phyloP scores from a whole-genome alignment of 2,113 vertebrate genomes.

The Rhegmatorhina hoffmannsi region DNA sequence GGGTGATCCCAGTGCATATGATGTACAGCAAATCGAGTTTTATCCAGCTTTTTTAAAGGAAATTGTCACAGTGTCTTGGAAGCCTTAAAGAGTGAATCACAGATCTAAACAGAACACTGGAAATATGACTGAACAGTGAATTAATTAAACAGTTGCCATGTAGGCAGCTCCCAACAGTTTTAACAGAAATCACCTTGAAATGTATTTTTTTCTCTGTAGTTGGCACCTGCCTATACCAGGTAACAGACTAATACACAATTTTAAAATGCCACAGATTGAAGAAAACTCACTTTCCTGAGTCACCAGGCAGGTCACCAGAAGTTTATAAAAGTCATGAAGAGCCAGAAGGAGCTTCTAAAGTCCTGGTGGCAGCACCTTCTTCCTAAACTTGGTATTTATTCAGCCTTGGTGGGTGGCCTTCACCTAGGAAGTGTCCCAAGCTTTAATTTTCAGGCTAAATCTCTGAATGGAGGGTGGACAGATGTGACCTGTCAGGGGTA shows the following conservation, averaged over 20 bases:
- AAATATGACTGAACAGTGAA: not conserved
- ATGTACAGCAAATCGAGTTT: not conserved
- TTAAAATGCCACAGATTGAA: not conserved
- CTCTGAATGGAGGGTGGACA: not conserved
- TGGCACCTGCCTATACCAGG: not conserved
- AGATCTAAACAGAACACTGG: not conserved
- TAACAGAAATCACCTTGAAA: not conserved
- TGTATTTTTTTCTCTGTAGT: not conserved
- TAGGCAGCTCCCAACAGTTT: not conserved
- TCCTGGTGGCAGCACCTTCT: not conserved
- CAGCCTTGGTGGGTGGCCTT: not conserved
- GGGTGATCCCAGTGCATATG: not conserved
- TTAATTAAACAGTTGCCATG: slow-evolving; percentile 17
- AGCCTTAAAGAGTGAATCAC: not conserved
- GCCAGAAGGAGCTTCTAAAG: not conserved
- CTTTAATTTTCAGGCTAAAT: not conserved
- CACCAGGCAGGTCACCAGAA: not conserved
- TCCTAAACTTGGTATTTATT: not conserved
- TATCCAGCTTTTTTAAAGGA: not conserved
- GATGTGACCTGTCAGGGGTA: not conserved
- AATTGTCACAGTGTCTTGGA: not conserved
- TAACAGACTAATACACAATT: not conserved
- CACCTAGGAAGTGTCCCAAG: not conserved
- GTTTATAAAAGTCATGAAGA: not conserved
- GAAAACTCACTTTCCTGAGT: not conserved